Evolutionary conservation across 2,888 invertebrate species (phyloP), one percentile per base, ranked within the genome.

Genomic region (Calameuta pallipes): DNA sequence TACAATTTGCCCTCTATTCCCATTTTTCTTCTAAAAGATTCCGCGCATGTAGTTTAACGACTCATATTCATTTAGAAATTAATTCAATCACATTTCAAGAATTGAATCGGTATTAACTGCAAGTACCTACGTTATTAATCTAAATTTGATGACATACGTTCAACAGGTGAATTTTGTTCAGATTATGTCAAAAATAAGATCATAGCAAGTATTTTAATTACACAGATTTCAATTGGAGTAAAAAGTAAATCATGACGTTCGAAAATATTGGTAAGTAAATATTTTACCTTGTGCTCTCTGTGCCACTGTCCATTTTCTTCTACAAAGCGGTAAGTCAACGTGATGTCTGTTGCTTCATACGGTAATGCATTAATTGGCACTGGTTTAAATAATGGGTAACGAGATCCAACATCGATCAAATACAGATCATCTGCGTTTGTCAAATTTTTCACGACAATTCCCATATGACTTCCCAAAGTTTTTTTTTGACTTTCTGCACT

Each of bases 241-340:
- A 56, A 56, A 23, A 41, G 41, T 15, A 41, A 56, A 56, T 56
- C 23, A 23, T 23, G 41, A 56, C 6, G 9, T 23, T 56, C 9
- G 15, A 56, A 56, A 56, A 23, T 56, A 41, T 41, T 41, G 6
- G 2, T 56, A 56, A 23, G 23, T 23, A 6, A 71, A 71, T 33
- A 71, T 3, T 13, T 36, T 71, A 78, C 78, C 78, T 78, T 75
- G 76, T 73, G 73, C 31, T 78, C 78, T 23, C 73, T 71, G 75
- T 78, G 78, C 78, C 78, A 78, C 69, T 76, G 75, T 23, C 69
- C 78, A 41, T 76, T 37, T 73, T 78, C 78, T 31, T 78, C 78
- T 6, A 78, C 35, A 30, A 78, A 73, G 75, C 76, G 75, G 73
- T 78, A 78, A n/a, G 73, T 78, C 36, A 76, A 11, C 34, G 73